Conservation (phyloP, 2,888 invertebrate genomes). For the Biston betularia region DNA sequence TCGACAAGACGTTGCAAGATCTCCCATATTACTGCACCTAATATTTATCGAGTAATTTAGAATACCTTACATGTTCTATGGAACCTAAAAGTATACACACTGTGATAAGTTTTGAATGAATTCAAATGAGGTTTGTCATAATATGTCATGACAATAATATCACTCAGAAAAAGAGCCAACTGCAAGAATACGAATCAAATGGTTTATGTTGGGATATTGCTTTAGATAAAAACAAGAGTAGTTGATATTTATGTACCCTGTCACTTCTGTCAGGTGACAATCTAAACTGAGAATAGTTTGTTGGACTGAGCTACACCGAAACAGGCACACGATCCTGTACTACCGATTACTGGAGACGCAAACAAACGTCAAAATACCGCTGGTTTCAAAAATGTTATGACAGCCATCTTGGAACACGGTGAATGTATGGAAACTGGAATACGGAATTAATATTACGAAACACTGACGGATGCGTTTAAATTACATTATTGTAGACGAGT, state of each 20-base stretch:
- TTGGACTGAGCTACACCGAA: background rate
- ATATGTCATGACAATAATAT: no score
- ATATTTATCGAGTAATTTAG: background rate
- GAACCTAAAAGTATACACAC: background rate
- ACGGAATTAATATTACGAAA: conserved; percentile 16
- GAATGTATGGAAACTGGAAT: conserved; percentile 23
- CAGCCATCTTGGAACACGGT: conserved; percentile 34
- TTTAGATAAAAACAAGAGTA: no score
- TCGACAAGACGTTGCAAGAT: no score
- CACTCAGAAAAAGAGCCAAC: no score
- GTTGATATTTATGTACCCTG: background rate
- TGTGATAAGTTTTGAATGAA: no score
- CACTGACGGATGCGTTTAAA: conserved; percentile 11
- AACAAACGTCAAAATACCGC: conserved; percentile 42
- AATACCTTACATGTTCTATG: background rate
- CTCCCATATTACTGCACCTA: no score
- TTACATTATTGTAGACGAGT: background rate
- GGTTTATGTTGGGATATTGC: no score
- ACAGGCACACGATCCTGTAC: conserved; percentile 34
- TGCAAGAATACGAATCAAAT: no score
- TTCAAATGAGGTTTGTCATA: no score
- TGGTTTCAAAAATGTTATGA: conserved; percentile 36
- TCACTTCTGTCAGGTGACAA: background rate
- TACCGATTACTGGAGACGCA: conserved; percentile 29
- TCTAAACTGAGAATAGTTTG: background rate